Evolutionary conservation across 2,113 vertebrate genomes (phyloP), one percentile per base, ranked within the genome.

Genomic region (Platysteira castanea): DNA sequence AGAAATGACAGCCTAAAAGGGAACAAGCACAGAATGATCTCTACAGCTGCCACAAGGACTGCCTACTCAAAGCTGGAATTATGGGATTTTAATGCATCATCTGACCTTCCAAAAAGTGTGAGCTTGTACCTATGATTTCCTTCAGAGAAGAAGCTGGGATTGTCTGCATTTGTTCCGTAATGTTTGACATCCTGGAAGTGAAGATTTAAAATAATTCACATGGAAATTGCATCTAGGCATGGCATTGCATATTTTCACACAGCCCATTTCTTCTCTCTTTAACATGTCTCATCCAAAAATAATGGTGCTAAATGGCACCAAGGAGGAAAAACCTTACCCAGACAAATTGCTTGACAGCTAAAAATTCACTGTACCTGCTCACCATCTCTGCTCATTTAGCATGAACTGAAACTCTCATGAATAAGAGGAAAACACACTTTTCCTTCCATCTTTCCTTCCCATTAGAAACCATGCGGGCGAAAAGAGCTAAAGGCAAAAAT

Each of bases 191-290:
- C 30, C 57, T 61, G 35, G 19, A 64, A 56, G 54, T 68, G 16
- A 87, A 92, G 52, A 91, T 74, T 74, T 84, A 65, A 92, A 92
- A 90, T 63, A 80, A 90, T 76, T 83, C n/a, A 70, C 60, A 69
- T 69, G 57, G 86, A 82, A 73, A 83, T 33, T 53, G 13, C 37
- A 93, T 41, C 42, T 76, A 71, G 30, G 44, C 37, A 69, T n/a
- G 46, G 14, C 37, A 57, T 20, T 67, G 52, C 16, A 7, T 78
- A 60, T 63, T 90, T 95, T 95, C 61, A 61, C 41, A 76, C 19
- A 52, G 53, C 15, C 41, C 53, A 33, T 69, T 92, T 81, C 22
- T 85, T 79, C 39, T 86, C 46, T 77, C 63, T 57, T 89, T n/a
- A 63, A 37, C 22, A n/a, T 44, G 24, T 61, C 61, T 90, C 47